phyloP scores from a whole-genome alignment of 2,888 invertebrate species.

The Cataglyphis altisquamis region DNA sequence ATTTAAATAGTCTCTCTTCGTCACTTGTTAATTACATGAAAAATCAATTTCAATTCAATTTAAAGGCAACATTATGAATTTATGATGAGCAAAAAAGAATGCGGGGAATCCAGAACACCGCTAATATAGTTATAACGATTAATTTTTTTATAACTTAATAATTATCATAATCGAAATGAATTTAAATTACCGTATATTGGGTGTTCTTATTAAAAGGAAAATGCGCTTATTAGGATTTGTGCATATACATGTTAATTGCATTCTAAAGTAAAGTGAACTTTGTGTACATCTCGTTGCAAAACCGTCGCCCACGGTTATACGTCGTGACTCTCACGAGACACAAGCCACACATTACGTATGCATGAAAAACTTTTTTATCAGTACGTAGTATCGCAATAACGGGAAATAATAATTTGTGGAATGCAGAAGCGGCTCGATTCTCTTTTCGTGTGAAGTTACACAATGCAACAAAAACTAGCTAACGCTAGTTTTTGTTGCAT shows the following conservation, averaged over 20 bases:
- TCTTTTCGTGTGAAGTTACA: too few species aligned
- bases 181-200: neutral
- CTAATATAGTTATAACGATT: too few species aligned
- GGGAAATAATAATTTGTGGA: constrained; percentile 43
- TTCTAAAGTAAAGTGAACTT: neutral
- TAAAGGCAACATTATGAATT: neutral
- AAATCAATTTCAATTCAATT: neutral
- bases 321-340: constrained; percentile 44
- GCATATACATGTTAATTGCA: neutral
- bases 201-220: neutral
- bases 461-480: too few species aligned
- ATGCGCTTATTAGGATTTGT: constrained; percentile 22
- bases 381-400: constrained; percentile 33
- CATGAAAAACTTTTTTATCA: constrained; percentile 55
- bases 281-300: constrained; percentile 17
- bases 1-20: neutral
- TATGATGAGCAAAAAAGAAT: neutral
- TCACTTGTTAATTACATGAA: neutral
- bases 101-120: neutral
- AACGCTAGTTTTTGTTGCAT: neutral
- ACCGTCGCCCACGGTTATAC: neutral
- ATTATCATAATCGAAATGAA: neutral
- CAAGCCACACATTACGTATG: constrained; percentile 41
- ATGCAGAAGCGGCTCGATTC: neutral
- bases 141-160: neutral